Evolutionary conservation across 2,888 invertebrate species (phyloP).

Genomic region (Cantharis flavilabris): DNA sequence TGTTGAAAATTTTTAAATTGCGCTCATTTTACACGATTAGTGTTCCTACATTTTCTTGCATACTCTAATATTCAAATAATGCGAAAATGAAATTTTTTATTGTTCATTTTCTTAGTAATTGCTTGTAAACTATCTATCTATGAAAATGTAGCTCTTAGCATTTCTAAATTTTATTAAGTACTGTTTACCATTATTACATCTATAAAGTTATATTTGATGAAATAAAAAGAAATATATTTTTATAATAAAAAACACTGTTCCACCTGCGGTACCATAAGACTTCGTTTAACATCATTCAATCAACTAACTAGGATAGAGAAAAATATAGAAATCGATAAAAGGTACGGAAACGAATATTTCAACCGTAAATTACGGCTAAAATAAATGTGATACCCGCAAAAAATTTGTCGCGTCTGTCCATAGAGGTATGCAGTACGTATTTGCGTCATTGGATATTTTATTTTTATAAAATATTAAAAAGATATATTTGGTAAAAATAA

Average conservation of each 20-base stretch:
- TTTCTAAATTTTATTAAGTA: neutral
- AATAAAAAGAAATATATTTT: neutral
- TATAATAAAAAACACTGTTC: neutral
- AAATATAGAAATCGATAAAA: constrained; percentile 24
- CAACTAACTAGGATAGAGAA: constrained; percentile 17
- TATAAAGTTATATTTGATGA: neutral
- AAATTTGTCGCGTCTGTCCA: constrained; percentile 26
- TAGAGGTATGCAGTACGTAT: neutral
- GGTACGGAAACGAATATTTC: constrained; percentile 28
- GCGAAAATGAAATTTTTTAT: too few species aligned
- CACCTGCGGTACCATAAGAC: neutral
- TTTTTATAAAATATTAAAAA: neutral
- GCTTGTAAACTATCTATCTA: too few species aligned
- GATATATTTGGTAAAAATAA: neutral
- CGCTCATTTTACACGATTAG: too few species aligned
- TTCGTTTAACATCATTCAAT: constrained; percentile 26
- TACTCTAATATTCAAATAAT: too few species aligned
- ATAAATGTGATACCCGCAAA: constrained; percentile 24
- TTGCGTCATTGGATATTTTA: constrained; percentile 7
- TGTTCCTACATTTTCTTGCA: too few species aligned
- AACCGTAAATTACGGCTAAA: constrained; percentile 26
- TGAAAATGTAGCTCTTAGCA: neutral
- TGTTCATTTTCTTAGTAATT: too few species aligned
- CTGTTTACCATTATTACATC: neutral
- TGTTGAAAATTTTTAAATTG: too few species aligned